A percentile compares a stretch with the other conserved stretches of the same genome.
These are phyloP conservation scores for Alloplasta piceator DNA, from an alignment of 2,888 invertebrate genomes.

Conservation along the genomic window DNA sequence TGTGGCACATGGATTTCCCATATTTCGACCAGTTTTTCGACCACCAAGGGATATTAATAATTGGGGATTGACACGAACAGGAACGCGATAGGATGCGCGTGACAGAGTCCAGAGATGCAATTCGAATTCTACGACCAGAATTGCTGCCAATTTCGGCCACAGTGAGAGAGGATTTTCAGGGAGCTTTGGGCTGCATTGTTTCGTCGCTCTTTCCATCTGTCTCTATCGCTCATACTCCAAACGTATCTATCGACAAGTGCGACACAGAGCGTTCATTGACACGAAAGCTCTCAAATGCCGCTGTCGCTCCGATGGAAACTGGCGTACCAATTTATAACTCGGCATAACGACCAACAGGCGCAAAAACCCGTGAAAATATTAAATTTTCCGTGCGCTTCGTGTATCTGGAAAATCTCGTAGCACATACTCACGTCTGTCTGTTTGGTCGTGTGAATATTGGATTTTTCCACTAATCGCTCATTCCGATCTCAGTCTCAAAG, in stretches of 20 bases:
- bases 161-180: constrained; percentile 40
- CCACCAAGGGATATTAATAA: constrained; percentile 40
- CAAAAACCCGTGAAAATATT: constrained; percentile 20
- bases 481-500: background rate
- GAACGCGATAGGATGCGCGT: constrained; percentile 24
- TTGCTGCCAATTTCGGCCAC: constrained; percentile 24
- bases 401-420: too few species aligned
- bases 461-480: constrained; percentile 3
- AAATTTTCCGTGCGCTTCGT: too few species aligned
- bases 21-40: constrained; percentile 14
- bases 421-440: background rate
- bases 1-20: constrained; percentile 4
- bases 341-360: constrained; percentile 39
- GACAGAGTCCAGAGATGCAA: constrained; percentile 27
- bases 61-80: constrained; percentile 48
- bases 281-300: constrained; percentile 13
- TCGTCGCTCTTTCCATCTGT: constrained; percentile 12
- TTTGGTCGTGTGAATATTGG: background rate
- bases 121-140: constrained; percentile 13
- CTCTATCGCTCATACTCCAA: background rate
- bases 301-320: constrained; percentile 32
- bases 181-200: constrained; percentile 29
- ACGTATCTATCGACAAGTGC: constrained; percentile 45
- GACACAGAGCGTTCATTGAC: constrained; percentile 19
- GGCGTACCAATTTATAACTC: constrained; percentile 45